phyloP scores from a whole-genome alignment of 2,113 vertebrate species.

The Hemichromis elongatus region DNA sequence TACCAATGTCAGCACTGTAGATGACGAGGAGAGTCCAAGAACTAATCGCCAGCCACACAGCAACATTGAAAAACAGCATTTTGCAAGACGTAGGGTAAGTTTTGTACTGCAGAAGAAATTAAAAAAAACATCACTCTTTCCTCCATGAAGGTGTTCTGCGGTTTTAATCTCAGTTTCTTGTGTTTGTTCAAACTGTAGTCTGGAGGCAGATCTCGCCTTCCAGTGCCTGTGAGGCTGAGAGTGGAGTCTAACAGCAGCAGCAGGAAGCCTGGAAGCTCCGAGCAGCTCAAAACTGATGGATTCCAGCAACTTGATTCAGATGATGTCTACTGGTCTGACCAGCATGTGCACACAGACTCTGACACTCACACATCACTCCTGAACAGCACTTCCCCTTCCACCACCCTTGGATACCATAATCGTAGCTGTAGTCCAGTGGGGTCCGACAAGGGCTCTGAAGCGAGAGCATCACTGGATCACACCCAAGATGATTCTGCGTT shows the following conservation, averaged over 20 bases:
- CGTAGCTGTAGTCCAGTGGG: neutral
- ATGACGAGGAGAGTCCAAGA: constrained; percentile 24
- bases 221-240: constrained; percentile 71
- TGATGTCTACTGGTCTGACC: neutral
- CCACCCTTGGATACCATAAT: neutral
- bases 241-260: constrained; percentile 1
- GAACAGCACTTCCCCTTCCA: constrained; percentile 12
- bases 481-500: constrained; percentile 21
- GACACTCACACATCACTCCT: neutral
- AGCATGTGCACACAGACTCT: neutral
- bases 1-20: constrained; percentile 44
- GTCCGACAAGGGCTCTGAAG: constrained; percentile 7
- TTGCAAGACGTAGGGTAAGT: constrained; percentile 25
- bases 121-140: neutral
- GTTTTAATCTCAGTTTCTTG: neutral
- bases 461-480: neutral
- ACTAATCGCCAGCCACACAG: neutral
- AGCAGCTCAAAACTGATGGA: constrained; percentile 11
- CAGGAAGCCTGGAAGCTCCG: neutral
- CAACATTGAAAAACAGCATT: constrained; percentile 10
- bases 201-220: constrained; percentile 78
- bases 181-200: constrained; percentile 55
- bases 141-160: neutral
- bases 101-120: neutral
- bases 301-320: neutral